A percentile compares a stretch with the other conserved stretches of the same genome.
Evolutionary conservation across 2,888 invertebrate genomes (phyloP).

Genomic region (Ashinkailepas kermadecensis): DNA sequence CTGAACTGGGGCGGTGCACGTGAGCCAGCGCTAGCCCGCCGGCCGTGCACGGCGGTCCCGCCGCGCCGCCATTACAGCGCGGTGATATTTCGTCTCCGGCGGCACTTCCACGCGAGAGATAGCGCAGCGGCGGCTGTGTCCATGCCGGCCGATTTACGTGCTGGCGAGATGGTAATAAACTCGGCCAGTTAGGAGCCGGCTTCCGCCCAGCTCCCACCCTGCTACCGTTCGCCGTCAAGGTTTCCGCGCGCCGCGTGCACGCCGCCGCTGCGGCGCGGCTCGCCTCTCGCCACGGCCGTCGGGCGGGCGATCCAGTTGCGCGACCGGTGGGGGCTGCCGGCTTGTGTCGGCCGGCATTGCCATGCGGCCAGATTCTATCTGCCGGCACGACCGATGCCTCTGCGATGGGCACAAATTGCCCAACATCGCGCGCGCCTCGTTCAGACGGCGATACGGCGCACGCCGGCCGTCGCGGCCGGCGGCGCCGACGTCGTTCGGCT

Average conservation of each 20-base stretch:
- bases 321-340: neutral
- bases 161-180: too few species aligned
- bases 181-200: too few species aligned
- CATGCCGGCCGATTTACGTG: neutral
- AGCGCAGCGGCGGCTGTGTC: neutral
- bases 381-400: neutral
- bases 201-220: too few species aligned
- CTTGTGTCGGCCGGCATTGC: neutral
- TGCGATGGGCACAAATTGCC: neutral
- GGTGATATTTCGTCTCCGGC: constrained; percentile 9
- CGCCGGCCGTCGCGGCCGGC: neutral
- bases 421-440: neutral
- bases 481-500: neutral
- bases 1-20: neutral
- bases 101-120: neutral
- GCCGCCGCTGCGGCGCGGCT: neutral
- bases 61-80: neutral
- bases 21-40: neutral
- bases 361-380: neutral
- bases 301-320: too few species aligned
- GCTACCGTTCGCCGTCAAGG: too few species aligned
- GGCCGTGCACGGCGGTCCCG: neutral
- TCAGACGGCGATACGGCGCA: neutral
- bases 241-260: too few species aligned
- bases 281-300: neutral